Evolutionary conservation across 2,113 vertebrate species (phyloP).

Genomic region (Muscicapa adusta): DNA sequence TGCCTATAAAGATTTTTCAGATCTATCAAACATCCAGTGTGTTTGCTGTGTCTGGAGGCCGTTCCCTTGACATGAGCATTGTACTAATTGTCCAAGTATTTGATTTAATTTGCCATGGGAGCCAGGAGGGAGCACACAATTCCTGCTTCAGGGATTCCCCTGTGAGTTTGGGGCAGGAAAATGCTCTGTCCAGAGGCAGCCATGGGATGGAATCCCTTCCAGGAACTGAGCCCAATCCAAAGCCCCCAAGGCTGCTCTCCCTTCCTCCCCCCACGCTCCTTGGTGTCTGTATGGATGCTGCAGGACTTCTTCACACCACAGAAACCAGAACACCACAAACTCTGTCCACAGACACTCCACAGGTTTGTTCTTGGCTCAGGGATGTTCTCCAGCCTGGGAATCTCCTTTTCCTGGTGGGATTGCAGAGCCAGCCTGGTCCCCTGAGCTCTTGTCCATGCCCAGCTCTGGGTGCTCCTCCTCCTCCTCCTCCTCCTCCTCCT

Average conservation of each 20-base stretch:
- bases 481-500: neutral
- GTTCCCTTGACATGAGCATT: neutral
- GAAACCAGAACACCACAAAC: neutral
- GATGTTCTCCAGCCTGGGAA: neutral
- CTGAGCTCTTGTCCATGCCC: neutral
- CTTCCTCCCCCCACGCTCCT: rapidly evolving
- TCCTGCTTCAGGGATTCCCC: neutral
- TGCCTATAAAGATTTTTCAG: slow-evolving; percentile 54
- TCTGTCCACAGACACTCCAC: rapidly evolving
- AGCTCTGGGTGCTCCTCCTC: neutral
- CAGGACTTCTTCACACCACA: neutral
- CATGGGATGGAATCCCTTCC: neutral
- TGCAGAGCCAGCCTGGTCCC: neutral
- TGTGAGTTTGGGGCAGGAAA: neutral
- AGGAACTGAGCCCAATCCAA: neutral
- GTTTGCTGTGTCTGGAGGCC: neutral
- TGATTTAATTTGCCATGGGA: slow-evolving; percentile 47
- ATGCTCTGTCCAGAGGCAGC: neutral
- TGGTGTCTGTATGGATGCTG: rapidly evolving
- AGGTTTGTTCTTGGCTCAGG: neutral
- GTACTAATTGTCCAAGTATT: slow-evolving; percentile 31
- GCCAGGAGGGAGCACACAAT: neutral
- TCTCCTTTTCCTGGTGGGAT: neutral
- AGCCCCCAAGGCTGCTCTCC: neutral
- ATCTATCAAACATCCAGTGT: neutral